These are phyloP conservation scores for Rotaria socialis DNA, from an alignment of 2,888 invertebrate species.

Conservation along the genomic window DNA sequence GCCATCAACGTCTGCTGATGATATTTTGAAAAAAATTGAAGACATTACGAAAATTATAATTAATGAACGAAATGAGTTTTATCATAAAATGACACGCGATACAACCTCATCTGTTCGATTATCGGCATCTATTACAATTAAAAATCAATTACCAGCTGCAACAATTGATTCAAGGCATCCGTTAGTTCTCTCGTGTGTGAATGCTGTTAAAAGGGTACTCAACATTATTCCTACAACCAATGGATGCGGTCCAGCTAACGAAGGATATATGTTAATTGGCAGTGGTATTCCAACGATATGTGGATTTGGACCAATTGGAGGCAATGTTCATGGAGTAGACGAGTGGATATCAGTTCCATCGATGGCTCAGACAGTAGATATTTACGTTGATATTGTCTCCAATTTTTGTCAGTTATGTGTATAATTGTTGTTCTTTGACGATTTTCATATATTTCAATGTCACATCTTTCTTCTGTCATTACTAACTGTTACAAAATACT, in stretches of 20 bases:
- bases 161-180: not conserved
- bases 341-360: conserved; percentile 1
- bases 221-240: not conserved
- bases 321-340: conserved; percentile 8
- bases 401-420: not conserved
- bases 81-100: not conserved
- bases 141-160: not conserved
- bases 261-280: conserved; percentile 2
- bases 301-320: not conserved
- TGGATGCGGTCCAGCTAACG: conserved; percentile 15
- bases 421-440: not conserved
- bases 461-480: too few species aligned
- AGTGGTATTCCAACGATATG: not conserved
- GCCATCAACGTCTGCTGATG: not conserved
- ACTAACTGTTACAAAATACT: too few species aligned
- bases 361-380: not conserved
- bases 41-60: not conserved
- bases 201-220: not conserved
- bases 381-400: not conserved
- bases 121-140: not conserved
- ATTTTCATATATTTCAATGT: too few species aligned
- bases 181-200: not conserved
- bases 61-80: conserved; percentile 3
- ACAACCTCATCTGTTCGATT: not conserved
- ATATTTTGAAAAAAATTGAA: not conserved